These are phyloP conservation scores for Epinephelus lanceolatus DNA, from an alignment of 2,113 vertebrate genomes.

Conservation along the genomic window DNA sequence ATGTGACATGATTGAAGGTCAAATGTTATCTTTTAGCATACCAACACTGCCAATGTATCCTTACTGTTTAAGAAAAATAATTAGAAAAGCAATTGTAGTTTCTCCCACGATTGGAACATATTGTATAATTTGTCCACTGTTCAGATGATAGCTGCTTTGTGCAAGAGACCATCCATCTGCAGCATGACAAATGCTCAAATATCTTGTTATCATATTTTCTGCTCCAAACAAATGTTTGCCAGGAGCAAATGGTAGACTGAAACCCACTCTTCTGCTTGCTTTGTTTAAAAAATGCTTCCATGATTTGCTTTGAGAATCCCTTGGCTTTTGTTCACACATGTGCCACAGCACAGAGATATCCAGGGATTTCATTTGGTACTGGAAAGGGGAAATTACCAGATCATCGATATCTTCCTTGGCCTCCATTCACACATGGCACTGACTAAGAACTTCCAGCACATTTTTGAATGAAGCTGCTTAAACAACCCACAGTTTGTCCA, in stretches of 20 bases:
- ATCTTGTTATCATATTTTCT: neutral
- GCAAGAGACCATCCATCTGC: neutral
- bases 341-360: slow-evolving; percentile 8
- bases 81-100: neutral
- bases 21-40: neutral
- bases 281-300: neutral
- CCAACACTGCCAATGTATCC: neutral
- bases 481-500: neutral
- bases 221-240: neutral
- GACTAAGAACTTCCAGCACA: neutral
- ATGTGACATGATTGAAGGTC: neutral
- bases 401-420: slow-evolving; percentile 10
- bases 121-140: neutral
- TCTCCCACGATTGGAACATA: neutral
- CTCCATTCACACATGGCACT: neutral
- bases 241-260: neutral
- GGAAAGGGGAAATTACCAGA: slow-evolving; percentile 11
- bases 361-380: neutral
- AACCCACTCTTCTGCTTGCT: neutral
- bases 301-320: neutral
- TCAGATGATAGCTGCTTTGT: neutral
- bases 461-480: neutral
- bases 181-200: neutral
- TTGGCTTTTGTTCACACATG: slow-evolving; percentile 18
- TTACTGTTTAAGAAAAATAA: neutral